Base-by-base conservation (phyloP, 2,888 invertebrate genomes). In the Protophormia terraenovae region DNA sequence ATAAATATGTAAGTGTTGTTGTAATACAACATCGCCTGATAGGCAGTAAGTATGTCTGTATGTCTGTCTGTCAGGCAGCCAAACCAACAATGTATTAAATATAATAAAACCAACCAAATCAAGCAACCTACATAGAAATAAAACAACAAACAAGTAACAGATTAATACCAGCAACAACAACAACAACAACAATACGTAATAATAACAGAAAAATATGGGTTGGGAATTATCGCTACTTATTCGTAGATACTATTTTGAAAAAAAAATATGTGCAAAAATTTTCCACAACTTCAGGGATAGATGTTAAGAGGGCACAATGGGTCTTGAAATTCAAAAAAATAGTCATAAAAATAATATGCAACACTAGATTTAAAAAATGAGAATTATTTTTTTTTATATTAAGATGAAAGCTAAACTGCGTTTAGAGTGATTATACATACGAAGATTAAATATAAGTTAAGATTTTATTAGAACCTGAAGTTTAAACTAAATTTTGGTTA, bases 181-280 rank as follows among this genome's bases (percentile, higher is more conserved):
- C 35, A 67, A 55, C 32, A 75, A 50, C 67, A 81, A 69, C 35
- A 73, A 75, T n/a, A 47, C 12, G 32, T 72, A 38, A 80, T 58
- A 73, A 66, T 58, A 66, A 73, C 73, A 80, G 72, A 80, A 83
- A 76, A 83, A 83, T 83, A 84, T 81, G 84, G 80, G 77, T 72
- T 81, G 84, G 72, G 76, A 80, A 77, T 80, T 77, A 81, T 81
- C 80, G 76, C 80, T 81, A 67, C 72, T 81, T 64, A 60, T 72
- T 80, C 77, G 66, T 47, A 64, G 71, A 67, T 78, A 83, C 41
- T 66, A 60, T 41, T 10, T 45, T 53, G 7, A 45, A 55, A 35
- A 64, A 64, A 50, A 67, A 47, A 50, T 60, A 47, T 79, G 53
- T 58, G 41, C 32, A 84, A 80, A n/a, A 84, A 84, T 77, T 83